phyloP scores from a whole-genome alignment of 1,140 invertebrate species.

The Kradibia gibbosae region DNA sequence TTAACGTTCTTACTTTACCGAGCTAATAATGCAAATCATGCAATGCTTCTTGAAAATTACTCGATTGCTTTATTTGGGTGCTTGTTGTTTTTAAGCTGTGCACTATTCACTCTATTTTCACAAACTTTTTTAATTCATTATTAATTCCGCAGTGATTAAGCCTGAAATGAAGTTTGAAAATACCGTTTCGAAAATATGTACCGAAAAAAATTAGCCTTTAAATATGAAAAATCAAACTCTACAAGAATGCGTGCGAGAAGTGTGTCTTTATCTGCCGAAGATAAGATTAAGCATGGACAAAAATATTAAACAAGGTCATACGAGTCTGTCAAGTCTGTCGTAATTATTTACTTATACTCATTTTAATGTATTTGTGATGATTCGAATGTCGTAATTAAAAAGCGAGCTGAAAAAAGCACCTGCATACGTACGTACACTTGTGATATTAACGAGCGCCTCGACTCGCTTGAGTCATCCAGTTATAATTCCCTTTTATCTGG shows the following conservation, averaged over 20 bases:
- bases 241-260: background rate
- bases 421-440: background rate
- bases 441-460: background rate
- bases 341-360: background rate
- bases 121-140: no score
- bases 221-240: no score
- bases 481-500: background rate
- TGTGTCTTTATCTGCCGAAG: background rate
- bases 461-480: background rate
- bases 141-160: no score
- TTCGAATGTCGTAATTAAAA: background rate
- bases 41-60: no score
- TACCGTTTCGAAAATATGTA: no score
- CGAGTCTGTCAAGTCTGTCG: background rate
- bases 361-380: background rate
- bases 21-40: no score
- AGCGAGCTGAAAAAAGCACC: background rate
- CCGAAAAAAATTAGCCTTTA: no score
- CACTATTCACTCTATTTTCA: no score
- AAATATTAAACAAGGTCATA: background rate
- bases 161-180: no score
- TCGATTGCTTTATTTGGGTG: no score
- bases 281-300: background rate
- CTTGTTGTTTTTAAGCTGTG: no score
- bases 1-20: no score